phyloP scores from a whole-genome alignment of 2,113 vertebrate species.

The Phalacrocorax brasilianus region DNA sequence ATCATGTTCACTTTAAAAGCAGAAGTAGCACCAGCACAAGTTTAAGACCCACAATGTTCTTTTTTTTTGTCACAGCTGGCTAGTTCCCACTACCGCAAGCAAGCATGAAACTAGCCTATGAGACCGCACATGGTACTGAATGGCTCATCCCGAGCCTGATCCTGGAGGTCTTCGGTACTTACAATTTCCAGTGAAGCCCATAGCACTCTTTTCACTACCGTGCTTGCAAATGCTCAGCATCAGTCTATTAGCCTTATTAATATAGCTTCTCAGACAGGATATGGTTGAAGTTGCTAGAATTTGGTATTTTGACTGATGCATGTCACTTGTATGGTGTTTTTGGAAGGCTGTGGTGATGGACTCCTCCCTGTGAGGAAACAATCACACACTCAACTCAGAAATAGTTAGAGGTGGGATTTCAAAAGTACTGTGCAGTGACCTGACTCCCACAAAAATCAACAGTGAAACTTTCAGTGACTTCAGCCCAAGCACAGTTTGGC shows the following conservation, averaged over 20 bases:
- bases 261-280: not conserved
- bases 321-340: not conserved
- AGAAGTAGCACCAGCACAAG: conserved; percentile 54
- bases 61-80: conserved; percentile 32
- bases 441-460: conserved; percentile 44
- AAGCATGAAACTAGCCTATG: not conserved
- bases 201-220: not conserved
- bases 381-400: conserved; percentile 48
- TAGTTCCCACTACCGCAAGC: conserved; percentile 14
- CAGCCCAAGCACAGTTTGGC: not conserved
- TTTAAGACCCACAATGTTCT: conserved; percentile 38
- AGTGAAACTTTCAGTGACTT: conserved; percentile 34
- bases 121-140: not conserved
- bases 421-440: conserved; percentile 8
- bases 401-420: conserved; percentile 50
- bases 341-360: conserved; percentile 50
- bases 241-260: not conserved
- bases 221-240: not conserved
- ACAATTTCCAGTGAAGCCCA: not conserved
- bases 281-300: not conserved
- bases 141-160: conserved; percentile 14
- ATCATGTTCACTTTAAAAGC: conserved; percentile 50
- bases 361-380: conserved; percentile 52
- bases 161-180: not conserved
- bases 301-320: not conserved